phyloP scores from a whole-genome alignment of 2,797 vertebrate species.

The Bufotes viridis region DNA sequence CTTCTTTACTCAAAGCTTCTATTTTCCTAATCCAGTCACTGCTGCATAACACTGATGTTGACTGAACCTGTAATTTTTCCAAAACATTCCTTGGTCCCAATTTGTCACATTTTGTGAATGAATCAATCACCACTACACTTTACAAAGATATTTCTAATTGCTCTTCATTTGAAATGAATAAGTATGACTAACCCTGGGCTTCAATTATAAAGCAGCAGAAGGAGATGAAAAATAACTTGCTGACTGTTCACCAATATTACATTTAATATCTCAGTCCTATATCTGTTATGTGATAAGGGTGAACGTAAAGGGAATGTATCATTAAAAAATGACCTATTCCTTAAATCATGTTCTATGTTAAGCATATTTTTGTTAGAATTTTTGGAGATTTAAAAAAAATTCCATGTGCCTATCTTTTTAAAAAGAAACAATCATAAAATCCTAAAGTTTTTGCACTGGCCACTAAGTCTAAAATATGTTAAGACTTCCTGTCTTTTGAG shows the following conservation, averaged over 20 bases:
- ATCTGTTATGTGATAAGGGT: not conserved
- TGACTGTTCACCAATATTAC: not conserved
- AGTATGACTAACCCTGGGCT: not conserved
- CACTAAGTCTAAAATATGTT: no score
- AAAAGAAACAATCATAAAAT: no score
- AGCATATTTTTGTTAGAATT: no score
- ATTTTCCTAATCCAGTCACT: not conserved
- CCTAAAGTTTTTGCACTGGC: no score
- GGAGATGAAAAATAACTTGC: not conserved
- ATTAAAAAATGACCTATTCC: no score
- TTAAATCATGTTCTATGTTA: no score
- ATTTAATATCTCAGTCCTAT: not conserved
- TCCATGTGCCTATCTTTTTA: no score
- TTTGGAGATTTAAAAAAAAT: no score
- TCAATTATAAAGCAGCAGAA: not conserved
- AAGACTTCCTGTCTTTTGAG: no score
- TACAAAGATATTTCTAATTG: not conserved
- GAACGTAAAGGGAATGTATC: no score
- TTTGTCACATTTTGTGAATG: not conserved
- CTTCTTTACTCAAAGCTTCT: not conserved
- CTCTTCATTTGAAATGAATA: not conserved
- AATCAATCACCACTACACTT: not conserved
- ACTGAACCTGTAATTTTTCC: not conserved
- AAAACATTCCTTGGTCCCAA: not conserved
- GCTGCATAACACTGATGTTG: not conserved